Evolutionary conservation across 1,140 invertebrate species (phyloP), one percentile per base, ranked within the genome.

Genomic region (Tetraneura akinire): DNA sequence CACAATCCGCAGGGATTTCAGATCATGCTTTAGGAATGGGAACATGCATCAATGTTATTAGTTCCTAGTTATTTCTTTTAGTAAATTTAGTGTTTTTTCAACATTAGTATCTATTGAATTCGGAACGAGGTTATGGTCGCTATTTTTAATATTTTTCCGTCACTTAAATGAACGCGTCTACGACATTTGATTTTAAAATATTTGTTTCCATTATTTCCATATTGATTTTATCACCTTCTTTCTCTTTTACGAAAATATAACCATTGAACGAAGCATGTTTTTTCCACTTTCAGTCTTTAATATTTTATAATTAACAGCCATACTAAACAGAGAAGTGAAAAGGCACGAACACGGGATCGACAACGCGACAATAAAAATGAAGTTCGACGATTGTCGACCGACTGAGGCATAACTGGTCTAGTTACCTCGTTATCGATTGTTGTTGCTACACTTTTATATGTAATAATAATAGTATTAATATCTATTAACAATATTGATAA

Each of bases 121-220:
- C 51, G 51, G 51, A 53, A 53, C 51, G 5, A 9, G n/a, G 13
- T 53, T 45, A 21, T 21, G 51, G 51, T 53, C 51, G n/a, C 6
- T 53, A 21, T 53, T 53, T 53, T 53, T 53, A 53, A 53, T 53
- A 53, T 53, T 53, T 53, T 53, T 14, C 51, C n/a, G 13, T 53
- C 51, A 21, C 51, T n/a, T n/a, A n/a, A n/a, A n/a, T n/a, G n/a
- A n/a, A n/a, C n/a, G n/a, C n/a, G n/a, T n/a, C n/a, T n/a, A 53
- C 13, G 51, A 53, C 51, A 53, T 53, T 53, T 53, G 42, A 53
- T 53, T 53, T 53, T 53, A 18, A 18, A 53, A 53, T 53, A 53
- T 53, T 53, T 5, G 51, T 53, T 53, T 9, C 51, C n/a, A n/a
- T n/a, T n/a, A 53, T 53, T 53, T 53, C n/a, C 51, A 53, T 53